Percentiles rank a stretch among this genome's conserved stretches.
Evolutionary conservation across 2,113 vertebrate genomes (phyloP).

Genomic region (Crotalus viridis): DNA sequence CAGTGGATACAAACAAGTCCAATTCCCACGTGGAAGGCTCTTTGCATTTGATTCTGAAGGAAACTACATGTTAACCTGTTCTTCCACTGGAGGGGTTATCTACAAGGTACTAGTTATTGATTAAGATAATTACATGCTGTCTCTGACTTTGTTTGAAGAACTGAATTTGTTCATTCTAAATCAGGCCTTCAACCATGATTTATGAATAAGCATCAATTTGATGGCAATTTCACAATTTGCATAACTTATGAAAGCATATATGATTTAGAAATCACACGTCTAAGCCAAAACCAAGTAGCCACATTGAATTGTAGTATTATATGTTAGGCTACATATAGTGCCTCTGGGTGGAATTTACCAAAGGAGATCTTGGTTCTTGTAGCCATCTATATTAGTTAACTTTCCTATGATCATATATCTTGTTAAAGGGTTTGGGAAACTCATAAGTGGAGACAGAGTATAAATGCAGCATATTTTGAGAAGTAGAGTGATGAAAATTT

Average conservation of each 20-base stretch:
- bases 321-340: background rate
- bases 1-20: conserved; percentile 96
- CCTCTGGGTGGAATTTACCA: background rate
- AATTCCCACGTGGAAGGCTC: conserved; percentile 88
- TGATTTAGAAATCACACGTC: background rate
- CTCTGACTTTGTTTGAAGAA: background rate
- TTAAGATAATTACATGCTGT: background rate
- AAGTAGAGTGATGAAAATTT: background rate
- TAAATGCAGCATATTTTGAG: background rate
- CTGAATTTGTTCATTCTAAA: background rate
- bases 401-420: background rate
- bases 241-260: background rate
- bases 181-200: background rate
- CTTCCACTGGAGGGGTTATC: conserved; percentile 84
- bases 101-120: conserved; percentile 77
- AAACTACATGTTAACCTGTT: conserved; percentile 91
- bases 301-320: background rate
- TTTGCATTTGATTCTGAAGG: conserved; percentile 97
- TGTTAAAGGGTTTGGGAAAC: background rate
- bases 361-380: background rate
- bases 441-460: background rate
- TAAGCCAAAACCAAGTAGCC: background rate
- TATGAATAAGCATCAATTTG: background rate
- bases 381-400: background rate
- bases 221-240: background rate